Evolutionary conservation across 2,797 vertebrate species (phyloP).

Genomic region (Sternarchorhynchus goeldii): DNA sequence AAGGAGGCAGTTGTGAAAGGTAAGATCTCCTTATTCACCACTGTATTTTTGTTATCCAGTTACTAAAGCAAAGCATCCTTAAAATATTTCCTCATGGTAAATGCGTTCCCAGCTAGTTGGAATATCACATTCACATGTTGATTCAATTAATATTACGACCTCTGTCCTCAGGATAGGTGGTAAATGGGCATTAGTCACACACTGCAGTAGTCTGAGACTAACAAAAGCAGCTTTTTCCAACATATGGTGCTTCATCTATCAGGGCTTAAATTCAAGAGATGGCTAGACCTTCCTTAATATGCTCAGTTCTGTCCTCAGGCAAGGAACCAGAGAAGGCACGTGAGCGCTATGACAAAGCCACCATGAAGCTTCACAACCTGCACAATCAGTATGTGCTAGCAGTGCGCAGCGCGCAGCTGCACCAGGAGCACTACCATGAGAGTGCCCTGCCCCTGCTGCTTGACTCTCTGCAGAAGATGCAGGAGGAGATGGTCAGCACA

Average conservation of each 20-base stretch:
- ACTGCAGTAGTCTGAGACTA: not conserved
- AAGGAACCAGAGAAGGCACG: conserved; percentile 92
- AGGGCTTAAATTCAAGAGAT: not conserved
- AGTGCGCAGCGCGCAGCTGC: conserved; percentile 86
- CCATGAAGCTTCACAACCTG: conserved; percentile 90
- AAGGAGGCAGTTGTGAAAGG: conserved; percentile 91
- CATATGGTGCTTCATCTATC: not conserved
- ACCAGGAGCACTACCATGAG: conserved; percentile 90
- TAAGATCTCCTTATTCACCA: conserved; percentile 59
- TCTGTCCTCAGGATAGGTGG: not conserved
- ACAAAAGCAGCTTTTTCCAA: not conserved
- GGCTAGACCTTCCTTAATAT: not conserved
- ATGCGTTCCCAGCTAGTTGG: too few species aligned
- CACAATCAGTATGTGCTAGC: conserved; percentile 96
- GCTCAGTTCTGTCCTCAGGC: conserved; percentile 68
- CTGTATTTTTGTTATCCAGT: not conserved
- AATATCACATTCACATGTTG: not conserved
- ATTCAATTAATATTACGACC: not conserved
- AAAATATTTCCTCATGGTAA: too few species aligned
- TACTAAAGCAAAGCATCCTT: too few species aligned
- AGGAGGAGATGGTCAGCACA: conserved; percentile 96
- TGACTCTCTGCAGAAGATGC: conserved; percentile 94
- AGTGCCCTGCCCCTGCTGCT: conserved; percentile 86
- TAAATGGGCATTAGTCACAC: not conserved
- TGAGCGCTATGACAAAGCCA: conserved; percentile 94